These are phyloP conservation scores for Alitta virens DNA, from an alignment of 2,888 invertebrate genomes.

Conservation along the genomic window DNA sequence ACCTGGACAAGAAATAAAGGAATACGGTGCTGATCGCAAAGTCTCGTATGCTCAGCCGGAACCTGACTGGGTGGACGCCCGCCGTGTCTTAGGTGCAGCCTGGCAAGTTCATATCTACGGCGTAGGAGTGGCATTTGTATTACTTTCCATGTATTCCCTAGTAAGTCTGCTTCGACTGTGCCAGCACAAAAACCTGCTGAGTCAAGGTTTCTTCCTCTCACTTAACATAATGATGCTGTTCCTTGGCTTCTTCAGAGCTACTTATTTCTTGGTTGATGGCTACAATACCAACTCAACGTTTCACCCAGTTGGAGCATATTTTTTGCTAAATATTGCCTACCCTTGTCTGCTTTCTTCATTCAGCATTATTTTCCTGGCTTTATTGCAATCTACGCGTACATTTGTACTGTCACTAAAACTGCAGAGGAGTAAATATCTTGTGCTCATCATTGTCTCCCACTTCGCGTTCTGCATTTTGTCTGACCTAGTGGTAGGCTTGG, in stretches of 20 bases:
- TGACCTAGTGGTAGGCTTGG: slow-evolving; percentile 64
- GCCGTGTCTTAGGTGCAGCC: slow-evolving; percentile 65
- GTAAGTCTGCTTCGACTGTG: slow-evolving; percentile 83
- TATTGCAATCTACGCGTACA: slow-evolving; percentile 73
- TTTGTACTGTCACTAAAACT: slow-evolving; percentile 58
- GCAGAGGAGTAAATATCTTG: slow-evolving; percentile 76
- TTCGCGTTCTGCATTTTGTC: slow-evolving; percentile 77
- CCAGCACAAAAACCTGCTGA: slow-evolving; percentile 80
- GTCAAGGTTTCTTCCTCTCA: slow-evolving; percentile 83
- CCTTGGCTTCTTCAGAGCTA: slow-evolving; percentile 73
- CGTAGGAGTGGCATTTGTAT: slow-evolving; percentile 79
- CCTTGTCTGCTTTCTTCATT: slow-evolving; percentile 88
- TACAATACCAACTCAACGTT: slow-evolving; percentile 83
- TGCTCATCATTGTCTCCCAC: slow-evolving; percentile 76
- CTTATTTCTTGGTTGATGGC: slow-evolving; percentile 86
- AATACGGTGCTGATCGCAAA: slow-evolving; percentile 1
- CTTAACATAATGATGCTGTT: slow-evolving; percentile 79
- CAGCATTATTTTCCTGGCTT: slow-evolving; percentile 79
- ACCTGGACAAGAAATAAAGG: too few relatives aligned
- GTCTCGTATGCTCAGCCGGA: slow-evolving; percentile 39
- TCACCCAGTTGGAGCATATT: slow-evolving; percentile 73
- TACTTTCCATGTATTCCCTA: slow-evolving; percentile 80
- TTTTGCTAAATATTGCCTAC: slow-evolving; percentile 79
- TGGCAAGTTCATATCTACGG: slow-evolving; percentile 91
- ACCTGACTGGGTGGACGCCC: slow-evolving; percentile 48